These are phyloP conservation scores for Carpatolechia fugitivella DNA, from an alignment of 2,888 invertebrate genomes.

Conservation along the genomic window DNA sequence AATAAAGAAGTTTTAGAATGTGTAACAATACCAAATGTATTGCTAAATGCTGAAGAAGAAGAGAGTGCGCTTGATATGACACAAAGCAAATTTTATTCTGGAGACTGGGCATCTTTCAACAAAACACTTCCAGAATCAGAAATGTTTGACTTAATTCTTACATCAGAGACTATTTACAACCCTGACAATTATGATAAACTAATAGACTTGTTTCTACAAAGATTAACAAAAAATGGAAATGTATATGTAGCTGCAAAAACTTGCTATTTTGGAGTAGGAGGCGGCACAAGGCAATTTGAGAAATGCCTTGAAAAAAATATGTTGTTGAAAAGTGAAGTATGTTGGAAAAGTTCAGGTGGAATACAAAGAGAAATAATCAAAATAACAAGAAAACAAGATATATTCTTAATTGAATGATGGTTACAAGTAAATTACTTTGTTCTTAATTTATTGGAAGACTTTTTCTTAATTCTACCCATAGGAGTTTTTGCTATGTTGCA, in stretches of 20 bases:
- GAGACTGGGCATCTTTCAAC: conserved; percentile 86
- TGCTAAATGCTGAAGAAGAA: conserved; percentile 80
- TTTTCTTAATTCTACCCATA: background rate
- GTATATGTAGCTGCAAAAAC: conserved; percentile 92
- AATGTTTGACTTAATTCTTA: conserved; percentile 90
- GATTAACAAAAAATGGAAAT: conserved; percentile 80
- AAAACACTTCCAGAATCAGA: conserved; percentile 53
- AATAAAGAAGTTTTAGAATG: conserved; percentile 90
- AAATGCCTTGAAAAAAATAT: conserved; percentile 75
- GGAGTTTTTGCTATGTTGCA: too few species aligned
- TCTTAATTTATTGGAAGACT: conserved; percentile 25
- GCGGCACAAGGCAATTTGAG: conserved; percentile 89
- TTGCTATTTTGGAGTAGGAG: conserved; percentile 97
- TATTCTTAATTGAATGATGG: conserved; percentile 23
- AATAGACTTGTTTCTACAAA: conserved; percentile 81
- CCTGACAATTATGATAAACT: conserved; percentile 88
- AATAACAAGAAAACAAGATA: conserved; percentile 51
- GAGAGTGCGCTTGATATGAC: conserved; percentile 44
- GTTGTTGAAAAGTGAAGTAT: conserved; percentile 73
- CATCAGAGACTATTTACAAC: conserved; percentile 97
- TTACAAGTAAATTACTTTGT: conserved; percentile 9
- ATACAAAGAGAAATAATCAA: conserved; percentile 81
- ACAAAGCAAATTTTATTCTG: conserved; percentile 81
- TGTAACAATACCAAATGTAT: conserved; percentile 90
- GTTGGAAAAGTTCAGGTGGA: conserved; percentile 83